A percentile compares a stretch with the other conserved stretches of the same genome.
These are phyloP conservation scores for Esox lucius DNA, from an alignment of 2,797 vertebrate species.

Conservation along the genomic window DNA sequence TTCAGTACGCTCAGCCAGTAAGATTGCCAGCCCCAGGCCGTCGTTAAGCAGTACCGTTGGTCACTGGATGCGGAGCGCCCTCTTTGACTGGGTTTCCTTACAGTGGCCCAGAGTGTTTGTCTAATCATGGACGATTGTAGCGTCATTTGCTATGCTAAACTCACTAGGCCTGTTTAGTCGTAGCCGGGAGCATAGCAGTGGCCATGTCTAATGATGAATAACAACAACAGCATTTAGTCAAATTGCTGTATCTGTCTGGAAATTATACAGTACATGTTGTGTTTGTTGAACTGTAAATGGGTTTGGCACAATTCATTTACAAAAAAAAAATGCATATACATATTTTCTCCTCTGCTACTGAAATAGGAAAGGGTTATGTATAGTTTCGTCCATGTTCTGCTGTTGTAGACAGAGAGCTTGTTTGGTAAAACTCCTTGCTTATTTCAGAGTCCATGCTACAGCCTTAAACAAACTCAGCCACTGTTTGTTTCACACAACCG, in stretches of 20 bases:
- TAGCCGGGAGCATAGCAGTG: constrained; percentile 32
- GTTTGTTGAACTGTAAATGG: background rate
- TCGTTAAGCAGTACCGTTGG: constrained; percentile 38
- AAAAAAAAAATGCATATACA: too few species aligned
- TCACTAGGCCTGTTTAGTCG: constrained; percentile 31
- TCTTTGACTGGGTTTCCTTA: constrained; percentile 35
- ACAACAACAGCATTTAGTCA: constrained; percentile 8
- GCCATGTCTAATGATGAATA: constrained; percentile 36
- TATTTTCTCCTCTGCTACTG: too few species aligned
- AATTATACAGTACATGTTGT: background rate
- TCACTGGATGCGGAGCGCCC: constrained; percentile 50
- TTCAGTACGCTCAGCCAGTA: constrained; percentile 25
- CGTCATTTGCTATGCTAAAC: constrained; percentile 57
- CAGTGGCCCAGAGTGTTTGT: constrained; percentile 30
- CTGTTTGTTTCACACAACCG: too few species aligned
- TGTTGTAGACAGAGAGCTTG: too few species aligned
- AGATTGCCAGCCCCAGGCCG: background rate
- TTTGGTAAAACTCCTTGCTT: too few species aligned
- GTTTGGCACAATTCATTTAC: too few species aligned
- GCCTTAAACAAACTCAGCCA: too few species aligned
- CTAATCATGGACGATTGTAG: constrained; percentile 60
- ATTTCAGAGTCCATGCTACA: too few species aligned
- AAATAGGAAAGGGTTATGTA: too few species aligned
- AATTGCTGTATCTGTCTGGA: background rate
- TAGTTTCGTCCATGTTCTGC: too few species aligned